Conservation (phyloP, 2,797 vertebrate species). For the Acridotheres tristis region DNA sequence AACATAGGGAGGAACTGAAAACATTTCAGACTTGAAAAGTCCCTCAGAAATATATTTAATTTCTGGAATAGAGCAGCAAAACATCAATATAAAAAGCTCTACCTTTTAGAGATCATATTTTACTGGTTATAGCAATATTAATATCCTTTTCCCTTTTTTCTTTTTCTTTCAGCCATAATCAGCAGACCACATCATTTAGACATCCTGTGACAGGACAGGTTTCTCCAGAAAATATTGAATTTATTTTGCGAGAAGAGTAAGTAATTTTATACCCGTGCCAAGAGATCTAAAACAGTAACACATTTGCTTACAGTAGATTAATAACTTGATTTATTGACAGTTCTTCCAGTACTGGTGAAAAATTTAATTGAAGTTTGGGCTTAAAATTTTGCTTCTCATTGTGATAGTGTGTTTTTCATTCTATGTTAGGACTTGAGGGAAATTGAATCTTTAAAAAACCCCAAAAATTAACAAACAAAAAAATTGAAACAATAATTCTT, state of each 20-base stretch:
- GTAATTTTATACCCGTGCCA: conserved; percentile 60
- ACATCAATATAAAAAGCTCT: neutral
- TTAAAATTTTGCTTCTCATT: neutral
- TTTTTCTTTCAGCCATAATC: conserved; percentile 88
- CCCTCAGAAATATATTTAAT: neutral
- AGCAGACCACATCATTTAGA: conserved; percentile 90
- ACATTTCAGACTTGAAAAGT: neutral
- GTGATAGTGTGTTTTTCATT: neutral
- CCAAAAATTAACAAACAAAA: neutral
- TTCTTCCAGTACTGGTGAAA: neutral
- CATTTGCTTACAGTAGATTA: neutral
- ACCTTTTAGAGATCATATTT: neutral
- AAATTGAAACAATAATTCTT: neutral
- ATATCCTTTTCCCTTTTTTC: neutral
- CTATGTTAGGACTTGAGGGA: neutral
- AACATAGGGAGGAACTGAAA: conserved; percentile 31
- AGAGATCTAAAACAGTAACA: neutral
- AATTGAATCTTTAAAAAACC: neutral
- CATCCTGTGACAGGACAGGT: conserved; percentile 96
- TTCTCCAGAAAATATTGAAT: conserved; percentile 95
- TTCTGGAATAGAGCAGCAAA: neutral
- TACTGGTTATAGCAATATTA: conserved; percentile 15
- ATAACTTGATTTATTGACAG: neutral
- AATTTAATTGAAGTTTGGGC: neutral
- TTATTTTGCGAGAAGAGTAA: conserved; percentile 94